Conservation (phyloP, 2,888 invertebrate genomes). For the Ormyrus pomaceus region DNA sequence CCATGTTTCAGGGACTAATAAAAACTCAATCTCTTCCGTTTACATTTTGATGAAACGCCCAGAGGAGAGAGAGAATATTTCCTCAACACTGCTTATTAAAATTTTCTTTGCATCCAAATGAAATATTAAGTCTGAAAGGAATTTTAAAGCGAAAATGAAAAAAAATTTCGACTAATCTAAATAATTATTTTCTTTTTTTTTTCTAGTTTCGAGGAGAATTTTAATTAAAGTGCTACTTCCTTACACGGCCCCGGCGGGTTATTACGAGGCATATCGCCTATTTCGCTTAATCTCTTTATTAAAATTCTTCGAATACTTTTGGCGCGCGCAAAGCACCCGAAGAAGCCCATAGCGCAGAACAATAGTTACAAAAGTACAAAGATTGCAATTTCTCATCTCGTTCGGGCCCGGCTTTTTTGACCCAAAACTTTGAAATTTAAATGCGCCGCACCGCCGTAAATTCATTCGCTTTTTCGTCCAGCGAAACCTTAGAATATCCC, state of each 20-base stretch:
- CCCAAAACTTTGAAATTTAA: too few species aligned
- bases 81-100: not conserved
- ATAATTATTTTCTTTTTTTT: constrained; percentile 24
- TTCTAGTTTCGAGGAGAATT: constrained; percentile 14
- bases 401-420: too few species aligned
- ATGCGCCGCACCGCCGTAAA: too few species aligned
- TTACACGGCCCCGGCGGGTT: not conserved
- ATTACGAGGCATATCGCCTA: not conserved
- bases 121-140: not conserved
- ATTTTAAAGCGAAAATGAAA: not conserved
- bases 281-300: constrained; percentile 19
- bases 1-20: too few species aligned
- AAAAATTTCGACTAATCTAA: constrained; percentile 13
- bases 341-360: too few species aligned
- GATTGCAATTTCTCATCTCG: too few species aligned
- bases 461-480: too few species aligned
- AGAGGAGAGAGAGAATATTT: not conserved
- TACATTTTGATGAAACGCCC: too few species aligned
- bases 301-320: constrained; percentile 10
- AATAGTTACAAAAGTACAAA: too few species aligned
- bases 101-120: not conserved
- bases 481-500: too few species aligned
- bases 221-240: constrained; percentile 47
- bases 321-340: too few species aligned
- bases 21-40: too few species aligned